Evolutionary conservation across 1,140 invertebrate species (phyloP), one percentile per base, ranked within the genome.

Genomic region (Nylanderia fulva): DNA sequence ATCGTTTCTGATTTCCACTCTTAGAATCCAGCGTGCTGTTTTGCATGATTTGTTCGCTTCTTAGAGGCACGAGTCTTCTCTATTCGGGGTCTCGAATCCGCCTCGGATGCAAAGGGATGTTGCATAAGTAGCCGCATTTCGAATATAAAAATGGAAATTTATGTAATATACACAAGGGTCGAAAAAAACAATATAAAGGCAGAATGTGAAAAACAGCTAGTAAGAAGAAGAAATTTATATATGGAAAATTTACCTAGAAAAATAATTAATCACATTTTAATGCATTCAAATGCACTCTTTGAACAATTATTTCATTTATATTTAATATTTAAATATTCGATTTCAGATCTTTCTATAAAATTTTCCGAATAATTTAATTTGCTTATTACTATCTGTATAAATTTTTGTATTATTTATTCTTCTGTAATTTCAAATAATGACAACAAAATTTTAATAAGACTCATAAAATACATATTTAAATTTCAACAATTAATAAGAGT

Each of bases 1-100:
- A 92, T 92, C 90, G 85, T 87, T 90, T 84, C 91, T 66, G 63
- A 80, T 82, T 80, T 89, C 69, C 45, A 86, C 61, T 45, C 58
- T 39, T 39, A 24, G 36, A 56, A 74, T 80, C 75, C 69, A 71
- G 87, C 71, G 86, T 63, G 84, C 87, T 87, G 45, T 52, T 82
- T 82, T 82, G 77, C 77, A 82, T 82, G 77, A 82, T 72, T 82
- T 33, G 66, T 15, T 18, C 24, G 66, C 77, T 72, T 71, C 77
- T 82, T 60, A 72, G 77, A 58, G 66, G 77, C 77, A 82, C 77
- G 64, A 71, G 77, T 42, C 66, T 42, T n/a, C 33, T 82, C 54
- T 58, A 58, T 54, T 79, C 36, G 52, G 45, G 3, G 36, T 29
- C 52, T 71, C 77, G 66, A 45, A 58, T 71, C 66, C 18, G 21